Conservation (phyloP, 2,888 invertebrate species). For the Sphaerophoria taeniata region DNA sequence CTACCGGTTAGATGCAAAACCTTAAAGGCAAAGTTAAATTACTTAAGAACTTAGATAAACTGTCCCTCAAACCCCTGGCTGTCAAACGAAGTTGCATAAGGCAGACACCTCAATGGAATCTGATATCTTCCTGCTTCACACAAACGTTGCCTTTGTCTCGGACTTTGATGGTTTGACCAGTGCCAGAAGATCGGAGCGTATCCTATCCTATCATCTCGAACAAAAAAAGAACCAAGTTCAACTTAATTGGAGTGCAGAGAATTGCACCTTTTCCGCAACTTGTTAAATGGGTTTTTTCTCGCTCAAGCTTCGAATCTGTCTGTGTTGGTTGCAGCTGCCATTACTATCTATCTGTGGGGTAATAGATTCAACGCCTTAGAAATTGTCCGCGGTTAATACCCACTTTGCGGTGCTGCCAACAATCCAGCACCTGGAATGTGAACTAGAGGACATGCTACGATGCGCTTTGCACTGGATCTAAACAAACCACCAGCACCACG, state of each 20-base stretch:
- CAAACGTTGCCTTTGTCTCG: constrained; percentile 30
- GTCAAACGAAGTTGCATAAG: constrained; percentile 49
- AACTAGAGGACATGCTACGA: constrained; percentile 17
- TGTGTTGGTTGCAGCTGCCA: constrained; percentile 61
- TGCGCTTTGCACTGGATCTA: too few relatives aligned
- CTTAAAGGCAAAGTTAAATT: constrained; percentile 57
- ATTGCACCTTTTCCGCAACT: constrained; percentile 68
- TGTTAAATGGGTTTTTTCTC: constrained; percentile 47
- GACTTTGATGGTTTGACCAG: constrained; percentile 19
- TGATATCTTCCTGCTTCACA: constrained; percentile 38
- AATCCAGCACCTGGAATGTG: constrained; percentile 55
- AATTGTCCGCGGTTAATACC: constrained; percentile 64
- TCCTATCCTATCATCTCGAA: constrained; percentile 22
- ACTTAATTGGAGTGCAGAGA: constrained; percentile 73
- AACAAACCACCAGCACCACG: background rate
- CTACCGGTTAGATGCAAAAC: background rate
- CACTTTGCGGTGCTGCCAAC: constrained; percentile 16
- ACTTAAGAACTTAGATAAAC: background rate
- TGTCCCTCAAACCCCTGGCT: background rate
- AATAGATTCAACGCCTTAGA: constrained; percentile 72
- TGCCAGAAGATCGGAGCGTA: constrained; percentile 1
- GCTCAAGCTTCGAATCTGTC: background rate
- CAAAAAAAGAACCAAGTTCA: constrained; percentile 58
- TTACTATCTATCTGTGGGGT: constrained; percentile 65
- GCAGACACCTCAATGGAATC: constrained; percentile 61